Percentiles rank a stretch among this genome's conserved stretches.
phyloP scores from a whole-genome alignment of 1,140 invertebrate genomes.

The Magallana ariakensis region DNA sequence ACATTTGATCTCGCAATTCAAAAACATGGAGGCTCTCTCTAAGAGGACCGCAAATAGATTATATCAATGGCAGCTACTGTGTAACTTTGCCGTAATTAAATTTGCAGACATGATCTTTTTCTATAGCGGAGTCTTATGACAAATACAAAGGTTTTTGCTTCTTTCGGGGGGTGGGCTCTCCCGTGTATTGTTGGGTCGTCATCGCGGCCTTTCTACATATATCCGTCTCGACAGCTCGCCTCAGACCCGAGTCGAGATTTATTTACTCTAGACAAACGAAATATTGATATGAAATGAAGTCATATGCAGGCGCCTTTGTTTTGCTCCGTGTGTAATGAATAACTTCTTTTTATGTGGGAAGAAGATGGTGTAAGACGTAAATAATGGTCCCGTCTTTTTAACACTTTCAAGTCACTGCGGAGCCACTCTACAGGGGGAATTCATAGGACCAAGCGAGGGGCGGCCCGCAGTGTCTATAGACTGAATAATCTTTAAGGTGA shows the following conservation, averaged over 20 bases:
- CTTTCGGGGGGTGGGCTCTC: neutral
- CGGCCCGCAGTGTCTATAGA: neutral
- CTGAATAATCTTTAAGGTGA: slow-evolving; percentile 1
- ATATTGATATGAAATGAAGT: slow-evolving; percentile 36
- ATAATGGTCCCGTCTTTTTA: slow-evolving; percentile 27
- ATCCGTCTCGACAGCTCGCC: slow-evolving; percentile 15
- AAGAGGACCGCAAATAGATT: slow-evolving; percentile 21
- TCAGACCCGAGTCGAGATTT: slow-evolving; percentile 11
- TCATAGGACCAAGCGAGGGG: neutral
- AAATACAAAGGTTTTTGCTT: neutral
- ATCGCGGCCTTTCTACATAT: neutral
- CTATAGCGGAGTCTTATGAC: slow-evolving; percentile 23
- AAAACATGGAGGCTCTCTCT: neutral
- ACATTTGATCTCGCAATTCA: slow-evolving; percentile 33
- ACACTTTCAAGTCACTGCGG: slow-evolving; percentile 22
- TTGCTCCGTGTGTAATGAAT: slow-evolving; percentile 26
- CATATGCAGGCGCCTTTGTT: slow-evolving; percentile 29
- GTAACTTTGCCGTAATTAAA: slow-evolving; percentile 29
- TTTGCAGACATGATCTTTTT: slow-evolving; percentile 33
- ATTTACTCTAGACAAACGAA: slow-evolving; percentile 22
- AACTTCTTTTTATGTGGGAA: slow-evolving; percentile 11
- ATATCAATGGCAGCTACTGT: slow-evolving; percentile 23
- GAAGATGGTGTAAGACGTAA: slow-evolving; percentile 17
- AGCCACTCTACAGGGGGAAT: neutral
- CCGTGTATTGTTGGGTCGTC: neutral